phyloP scores from a whole-genome alignment of 2,888 invertebrate species.

The Spatulosminthurus flaviceps region DNA sequence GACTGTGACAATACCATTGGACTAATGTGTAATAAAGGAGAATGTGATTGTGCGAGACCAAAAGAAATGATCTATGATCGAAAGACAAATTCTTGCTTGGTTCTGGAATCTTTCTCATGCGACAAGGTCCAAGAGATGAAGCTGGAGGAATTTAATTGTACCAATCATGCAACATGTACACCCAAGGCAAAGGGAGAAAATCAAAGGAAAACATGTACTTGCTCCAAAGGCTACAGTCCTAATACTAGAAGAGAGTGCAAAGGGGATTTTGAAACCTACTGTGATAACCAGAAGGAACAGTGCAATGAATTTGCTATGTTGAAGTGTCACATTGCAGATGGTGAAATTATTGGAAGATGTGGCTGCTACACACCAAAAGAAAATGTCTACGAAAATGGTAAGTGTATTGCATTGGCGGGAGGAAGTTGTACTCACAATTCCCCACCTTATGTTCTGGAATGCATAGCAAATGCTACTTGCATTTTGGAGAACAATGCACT shows the following conservation, averaged over 20 bases:
- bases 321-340: neutral
- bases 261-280: slow-evolving; percentile 33
- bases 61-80: slow-evolving; percentile 36
- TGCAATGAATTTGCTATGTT: slow-evolving; percentile 38
- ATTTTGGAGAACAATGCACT: neutral
- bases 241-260: neutral
- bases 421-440: neutral
- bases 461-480: slow-evolving; percentile 29
- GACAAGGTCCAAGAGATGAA: slow-evolving; percentile 18
- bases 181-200: neutral
- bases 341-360: slow-evolving; percentile 27
- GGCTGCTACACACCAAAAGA: slow-evolving; percentile 33
- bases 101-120: slow-evolving; percentile 33
- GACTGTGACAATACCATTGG: slow-evolving; percentile 30
- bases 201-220: slow-evolving; percentile 21
- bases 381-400: slow-evolving; percentile 33
- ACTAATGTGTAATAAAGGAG: slow-evolving; percentile 3
- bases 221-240: slow-evolving; percentile 19
- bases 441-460: slow-evolving; percentile 18
- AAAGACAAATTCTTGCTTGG: slow-evolving; percentile 19
- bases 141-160: slow-evolving; percentile 14
- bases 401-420: slow-evolving; percentile 35
- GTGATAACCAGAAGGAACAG: neutral
- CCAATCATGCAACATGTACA: slow-evolving; percentile 16
- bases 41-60: slow-evolving; percentile 37